Conservation (phyloP, 2,888 invertebrate species). For the Polietes domitor region DNA sequence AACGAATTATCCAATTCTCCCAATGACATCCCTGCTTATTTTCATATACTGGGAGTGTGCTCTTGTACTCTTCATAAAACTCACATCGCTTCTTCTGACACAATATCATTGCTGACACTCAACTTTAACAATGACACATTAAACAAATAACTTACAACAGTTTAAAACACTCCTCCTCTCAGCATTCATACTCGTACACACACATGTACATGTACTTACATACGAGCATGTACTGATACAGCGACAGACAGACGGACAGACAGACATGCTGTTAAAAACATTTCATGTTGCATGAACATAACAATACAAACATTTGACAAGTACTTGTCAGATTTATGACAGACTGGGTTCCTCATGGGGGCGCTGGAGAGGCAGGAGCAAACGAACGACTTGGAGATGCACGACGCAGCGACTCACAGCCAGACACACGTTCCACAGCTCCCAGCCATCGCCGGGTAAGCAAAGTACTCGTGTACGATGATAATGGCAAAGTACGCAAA, state of each 20-base stretch:
- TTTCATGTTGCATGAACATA: conserved; percentile 24
- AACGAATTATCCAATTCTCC: neutral
- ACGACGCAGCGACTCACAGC: neutral
- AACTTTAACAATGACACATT: conserved; percentile 51
- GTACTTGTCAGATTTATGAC: conserved; percentile 64
- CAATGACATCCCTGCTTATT: neutral
- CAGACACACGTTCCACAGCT: conserved; percentile 24
- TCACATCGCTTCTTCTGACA: conserved; percentile 50
- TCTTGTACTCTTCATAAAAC: conserved; percentile 41
- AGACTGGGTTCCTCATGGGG: conserved; percentile 39
- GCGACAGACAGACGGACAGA: neutral
- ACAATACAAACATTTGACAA: conserved; percentile 59
- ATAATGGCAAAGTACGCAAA: conserved; percentile 14
- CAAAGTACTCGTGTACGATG: conserved; percentile 17
- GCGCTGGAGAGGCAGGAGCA: conserved; percentile 2
- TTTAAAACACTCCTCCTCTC: neutral
- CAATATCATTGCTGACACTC: conserved; percentile 57
- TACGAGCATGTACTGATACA: neutral
- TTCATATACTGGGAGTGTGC: neutral
- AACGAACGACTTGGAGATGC: neutral
- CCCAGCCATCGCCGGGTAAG: neutral
- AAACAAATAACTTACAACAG: conserved; percentile 25
- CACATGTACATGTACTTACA: neutral
- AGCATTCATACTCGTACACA: neutral
- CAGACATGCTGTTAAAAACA: neutral